These are phyloP conservation scores for Ditylenchus weischeri DNA, from an alignment of 2,888 invertebrate genomes.

Conservation along the genomic window DNA sequence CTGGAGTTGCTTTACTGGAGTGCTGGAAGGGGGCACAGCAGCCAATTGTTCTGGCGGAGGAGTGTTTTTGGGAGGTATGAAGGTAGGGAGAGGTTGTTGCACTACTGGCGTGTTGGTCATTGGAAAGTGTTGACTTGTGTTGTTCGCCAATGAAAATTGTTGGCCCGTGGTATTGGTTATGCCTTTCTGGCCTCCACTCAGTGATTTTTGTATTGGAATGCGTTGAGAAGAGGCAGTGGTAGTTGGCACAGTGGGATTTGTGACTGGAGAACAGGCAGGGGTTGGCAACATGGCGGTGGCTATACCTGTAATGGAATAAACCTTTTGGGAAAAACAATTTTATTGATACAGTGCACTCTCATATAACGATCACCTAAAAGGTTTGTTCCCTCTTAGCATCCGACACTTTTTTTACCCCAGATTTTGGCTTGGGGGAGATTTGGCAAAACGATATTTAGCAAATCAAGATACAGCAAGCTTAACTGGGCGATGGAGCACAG, in stretches of 20 bases:
- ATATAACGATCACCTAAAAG: no score
- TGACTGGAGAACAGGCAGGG: constrained; percentile 1
- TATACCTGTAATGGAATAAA: constrained; percentile 15
- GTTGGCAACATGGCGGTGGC: constrained; percentile 25
- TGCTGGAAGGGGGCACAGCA: no score
- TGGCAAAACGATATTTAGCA: no score
- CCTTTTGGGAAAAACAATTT: not conserved
- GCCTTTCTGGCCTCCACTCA: not conserved
- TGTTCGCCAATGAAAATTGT: not conserved
- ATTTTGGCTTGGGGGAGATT: no score
- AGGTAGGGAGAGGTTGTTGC: not conserved
- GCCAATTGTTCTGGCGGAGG: no score
- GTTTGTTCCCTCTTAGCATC: no score
- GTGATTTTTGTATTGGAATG: constrained; percentile 2
- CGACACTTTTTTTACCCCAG: no score
- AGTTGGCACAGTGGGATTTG: not conserved
- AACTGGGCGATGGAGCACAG: no score
- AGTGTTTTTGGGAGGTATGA: not conserved
- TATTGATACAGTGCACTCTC: not conserved
- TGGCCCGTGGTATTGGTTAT: not conserved
- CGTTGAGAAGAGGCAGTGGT: not conserved
- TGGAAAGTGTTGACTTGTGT: no score
- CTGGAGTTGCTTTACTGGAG: no score
- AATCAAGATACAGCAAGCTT: no score
- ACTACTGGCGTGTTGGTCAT: no score